Evolutionary conservation across 2,113 vertebrate species (phyloP).

Genomic region (Zapus hudsonius): DNA sequence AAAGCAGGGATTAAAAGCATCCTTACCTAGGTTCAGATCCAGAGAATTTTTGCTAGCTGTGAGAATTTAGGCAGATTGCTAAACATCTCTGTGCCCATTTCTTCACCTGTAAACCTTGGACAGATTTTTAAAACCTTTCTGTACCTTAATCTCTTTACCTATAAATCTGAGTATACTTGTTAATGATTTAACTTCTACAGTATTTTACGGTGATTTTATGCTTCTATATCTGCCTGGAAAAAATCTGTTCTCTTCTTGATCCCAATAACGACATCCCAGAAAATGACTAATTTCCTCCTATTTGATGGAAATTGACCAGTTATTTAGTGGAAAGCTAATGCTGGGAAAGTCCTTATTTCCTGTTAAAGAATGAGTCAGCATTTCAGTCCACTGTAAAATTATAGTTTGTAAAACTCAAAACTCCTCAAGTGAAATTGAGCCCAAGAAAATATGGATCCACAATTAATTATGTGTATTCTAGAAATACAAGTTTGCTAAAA

Average conservation of each 20-base stretch:
- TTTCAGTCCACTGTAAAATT: background rate
- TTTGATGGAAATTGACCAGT: background rate
- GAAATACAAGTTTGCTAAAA: background rate
- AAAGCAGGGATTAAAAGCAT: too few species aligned
- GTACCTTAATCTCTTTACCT: too few species aligned
- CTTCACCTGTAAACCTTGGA: background rate
- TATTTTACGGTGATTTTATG: background rate
- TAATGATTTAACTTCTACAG: slow-evolving; percentile 10
- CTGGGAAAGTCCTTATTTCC: background rate
- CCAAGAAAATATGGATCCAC: background rate
- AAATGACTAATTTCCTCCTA: background rate
- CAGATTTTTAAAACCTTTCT: background rate
- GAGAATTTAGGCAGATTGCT: background rate
- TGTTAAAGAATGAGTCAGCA: background rate
- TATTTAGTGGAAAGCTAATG: background rate
- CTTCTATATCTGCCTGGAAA: background rate
- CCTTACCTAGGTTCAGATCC: background rate
- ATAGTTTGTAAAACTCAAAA: background rate
- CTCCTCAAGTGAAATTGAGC: background rate
- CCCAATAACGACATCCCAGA: background rate
- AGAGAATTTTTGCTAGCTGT: background rate
- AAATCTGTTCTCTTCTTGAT: background rate
- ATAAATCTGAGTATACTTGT: background rate
- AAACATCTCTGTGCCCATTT: background rate
- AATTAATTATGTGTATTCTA: background rate